Percentiles rank a stretch among this genome's conserved stretches.
Evolutionary conservation across 2,797 vertebrate genomes (phyloP).

Genomic region (Squalus acanthias): DNA sequence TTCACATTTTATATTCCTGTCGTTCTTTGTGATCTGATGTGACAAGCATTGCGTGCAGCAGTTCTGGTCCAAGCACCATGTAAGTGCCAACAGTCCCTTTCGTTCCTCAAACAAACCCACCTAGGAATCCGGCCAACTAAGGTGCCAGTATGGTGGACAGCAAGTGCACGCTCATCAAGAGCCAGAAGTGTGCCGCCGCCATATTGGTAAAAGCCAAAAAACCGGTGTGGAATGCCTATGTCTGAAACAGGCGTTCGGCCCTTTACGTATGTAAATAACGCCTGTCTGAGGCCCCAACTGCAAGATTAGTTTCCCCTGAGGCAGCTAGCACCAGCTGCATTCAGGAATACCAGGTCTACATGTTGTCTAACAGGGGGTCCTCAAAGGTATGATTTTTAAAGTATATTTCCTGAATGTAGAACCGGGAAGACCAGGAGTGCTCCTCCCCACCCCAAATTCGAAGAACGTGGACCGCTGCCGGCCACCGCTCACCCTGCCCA

Average conservation of each 20-base stretch:
- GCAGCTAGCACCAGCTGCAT: background rate
- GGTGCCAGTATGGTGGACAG: background rate
- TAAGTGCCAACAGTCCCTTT: background rate
- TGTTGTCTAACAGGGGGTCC: background rate
- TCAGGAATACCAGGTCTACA: background rate
- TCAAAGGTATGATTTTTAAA: background rate
- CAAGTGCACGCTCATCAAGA: background rate
- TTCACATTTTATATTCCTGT: background rate
- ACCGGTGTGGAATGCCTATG: background rate
- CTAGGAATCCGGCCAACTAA: background rate
- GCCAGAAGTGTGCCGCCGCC: background rate
- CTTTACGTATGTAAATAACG: background rate
- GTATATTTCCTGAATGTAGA: background rate
- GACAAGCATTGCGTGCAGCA: background rate
- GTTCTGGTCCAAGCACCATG: background rate
- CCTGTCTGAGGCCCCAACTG: rapidly evolving
- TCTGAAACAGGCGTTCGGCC: background rate
- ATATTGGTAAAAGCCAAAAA: background rate
- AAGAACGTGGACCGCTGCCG: background rate
- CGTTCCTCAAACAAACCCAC: background rate
- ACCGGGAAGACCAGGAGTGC: background rate
- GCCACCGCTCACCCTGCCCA: background rate
- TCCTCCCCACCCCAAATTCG: background rate
- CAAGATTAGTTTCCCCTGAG: background rate
- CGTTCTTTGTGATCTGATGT: background rate